Evolutionary conservation across 2,113 vertebrate genomes (phyloP).

Genomic region (Chloropsis hardwickii): DNA sequence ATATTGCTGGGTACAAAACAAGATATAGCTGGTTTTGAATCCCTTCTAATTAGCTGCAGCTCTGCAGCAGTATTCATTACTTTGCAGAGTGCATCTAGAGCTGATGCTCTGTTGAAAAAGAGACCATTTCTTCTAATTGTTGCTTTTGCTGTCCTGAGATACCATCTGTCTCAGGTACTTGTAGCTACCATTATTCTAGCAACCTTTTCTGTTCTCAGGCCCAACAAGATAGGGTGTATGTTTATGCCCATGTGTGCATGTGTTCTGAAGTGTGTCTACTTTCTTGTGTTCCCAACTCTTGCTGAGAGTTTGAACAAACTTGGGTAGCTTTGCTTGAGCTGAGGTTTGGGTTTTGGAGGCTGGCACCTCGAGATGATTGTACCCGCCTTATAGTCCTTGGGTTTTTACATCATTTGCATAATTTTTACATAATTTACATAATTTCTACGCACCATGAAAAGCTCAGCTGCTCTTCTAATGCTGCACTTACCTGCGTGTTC

Average conservation of each 20-base stretch:
- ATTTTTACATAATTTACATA: background rate
- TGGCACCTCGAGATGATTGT: background rate
- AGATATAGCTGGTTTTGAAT: background rate
- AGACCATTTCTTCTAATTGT: background rate
- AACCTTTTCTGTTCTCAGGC: background rate
- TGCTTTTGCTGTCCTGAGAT: background rate
- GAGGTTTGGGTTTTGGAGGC: background rate
- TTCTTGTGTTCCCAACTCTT: background rate
- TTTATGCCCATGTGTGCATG: rapidly evolving
- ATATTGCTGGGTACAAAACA: background rate
- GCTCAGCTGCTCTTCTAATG: background rate
- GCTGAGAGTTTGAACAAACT: background rate
- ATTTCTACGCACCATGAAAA: background rate
- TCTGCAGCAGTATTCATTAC: background rate
- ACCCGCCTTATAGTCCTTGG: background rate
- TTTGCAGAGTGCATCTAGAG: background rate
- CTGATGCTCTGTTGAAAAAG: background rate
- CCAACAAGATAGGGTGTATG: rapidly evolving
- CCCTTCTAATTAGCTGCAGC: background rate
- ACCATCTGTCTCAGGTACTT: background rate
- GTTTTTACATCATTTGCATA: background rate
- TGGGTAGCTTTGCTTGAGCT: background rate
- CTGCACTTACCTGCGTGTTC: background rate
- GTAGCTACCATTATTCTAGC: background rate
- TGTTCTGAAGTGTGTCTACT: background rate